Evolutionary conservation across 2,113 vertebrate genomes (phyloP).

Genomic region (Ranitomeya imitator): DNA sequence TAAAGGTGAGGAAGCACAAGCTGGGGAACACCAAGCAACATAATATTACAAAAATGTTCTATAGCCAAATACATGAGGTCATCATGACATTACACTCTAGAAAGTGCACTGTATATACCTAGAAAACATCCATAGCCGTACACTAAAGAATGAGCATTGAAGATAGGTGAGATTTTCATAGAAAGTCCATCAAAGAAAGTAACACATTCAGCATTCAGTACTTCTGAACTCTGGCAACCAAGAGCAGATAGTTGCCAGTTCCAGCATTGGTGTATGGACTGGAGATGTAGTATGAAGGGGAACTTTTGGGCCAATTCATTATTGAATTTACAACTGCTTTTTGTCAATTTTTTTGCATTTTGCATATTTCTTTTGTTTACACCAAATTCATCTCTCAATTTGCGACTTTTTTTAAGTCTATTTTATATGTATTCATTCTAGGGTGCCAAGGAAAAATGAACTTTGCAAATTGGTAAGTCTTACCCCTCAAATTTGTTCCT

Average conservation of each 20-base stretch:
- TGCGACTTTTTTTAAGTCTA: too few species aligned
- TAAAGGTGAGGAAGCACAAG: neutral
- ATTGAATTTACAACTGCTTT: too few species aligned
- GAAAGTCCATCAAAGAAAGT: neutral
- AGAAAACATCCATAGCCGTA: neutral
- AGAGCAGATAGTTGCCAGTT: neutral
- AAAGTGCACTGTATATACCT: neutral
- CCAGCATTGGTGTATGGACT: neutral
- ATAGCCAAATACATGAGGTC: neutral
- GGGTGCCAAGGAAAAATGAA: too few species aligned
- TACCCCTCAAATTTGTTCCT: too few species aligned
- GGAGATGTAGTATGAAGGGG: too few species aligned
- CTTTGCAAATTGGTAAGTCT: too few species aligned
- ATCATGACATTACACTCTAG: neutral
- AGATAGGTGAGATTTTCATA: neutral
- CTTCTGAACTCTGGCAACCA: neutral
- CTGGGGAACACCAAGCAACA: neutral
- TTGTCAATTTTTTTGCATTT: too few species aligned
- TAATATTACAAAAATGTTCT: conserved; percentile 9
- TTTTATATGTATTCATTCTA: too few species aligned
- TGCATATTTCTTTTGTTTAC: too few species aligned
- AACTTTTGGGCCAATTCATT: too few species aligned
- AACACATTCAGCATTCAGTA: neutral
- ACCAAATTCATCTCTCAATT: too few species aligned
- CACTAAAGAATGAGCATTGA: neutral